Evolutionary conservation across 2,113 vertebrate genomes (phyloP).

Genomic region (Scortum barcoo): DNA sequence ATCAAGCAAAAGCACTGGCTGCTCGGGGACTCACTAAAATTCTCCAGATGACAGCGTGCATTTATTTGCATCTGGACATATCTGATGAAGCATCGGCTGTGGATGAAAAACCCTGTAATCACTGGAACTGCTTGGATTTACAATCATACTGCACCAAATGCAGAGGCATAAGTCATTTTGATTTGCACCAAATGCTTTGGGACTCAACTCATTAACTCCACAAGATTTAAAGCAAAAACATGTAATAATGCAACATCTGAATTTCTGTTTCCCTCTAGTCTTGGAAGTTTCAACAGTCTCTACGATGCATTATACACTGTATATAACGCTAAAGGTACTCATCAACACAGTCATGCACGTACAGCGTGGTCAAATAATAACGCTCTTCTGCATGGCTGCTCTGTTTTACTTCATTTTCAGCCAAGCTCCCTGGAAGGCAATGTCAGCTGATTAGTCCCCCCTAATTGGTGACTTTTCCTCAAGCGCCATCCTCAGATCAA

Average conservation of each 20-base stretch:
- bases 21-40: constrained; percentile 6
- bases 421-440: too few relatives aligned
- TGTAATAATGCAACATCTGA: not conserved
- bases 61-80: constrained; percentile 22
- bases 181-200: constrained; percentile 25
- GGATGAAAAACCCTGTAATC: constrained; percentile 25
- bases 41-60: not conserved
- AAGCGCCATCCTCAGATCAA: too few relatives aligned
- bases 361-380: not conserved
- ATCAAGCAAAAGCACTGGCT: not conserved
- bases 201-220: not conserved
- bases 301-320: not conserved
- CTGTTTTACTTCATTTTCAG: too few relatives aligned
- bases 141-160: not conserved
- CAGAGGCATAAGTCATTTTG: not conserved
- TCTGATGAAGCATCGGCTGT: constrained; percentile 23
- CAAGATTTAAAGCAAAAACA: not conserved
- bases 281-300: not conserved
- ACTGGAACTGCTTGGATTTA: constrained; percentile 32
- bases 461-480: too few relatives aligned
- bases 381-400: not conserved
- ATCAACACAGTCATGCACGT: too few relatives aligned
- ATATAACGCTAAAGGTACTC: not conserved
- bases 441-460: too few relatives aligned
- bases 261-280: not conserved